Base-by-base conservation (phyloP, 1,140 invertebrate genomes). In the Drosophila persimilis region DNA sequence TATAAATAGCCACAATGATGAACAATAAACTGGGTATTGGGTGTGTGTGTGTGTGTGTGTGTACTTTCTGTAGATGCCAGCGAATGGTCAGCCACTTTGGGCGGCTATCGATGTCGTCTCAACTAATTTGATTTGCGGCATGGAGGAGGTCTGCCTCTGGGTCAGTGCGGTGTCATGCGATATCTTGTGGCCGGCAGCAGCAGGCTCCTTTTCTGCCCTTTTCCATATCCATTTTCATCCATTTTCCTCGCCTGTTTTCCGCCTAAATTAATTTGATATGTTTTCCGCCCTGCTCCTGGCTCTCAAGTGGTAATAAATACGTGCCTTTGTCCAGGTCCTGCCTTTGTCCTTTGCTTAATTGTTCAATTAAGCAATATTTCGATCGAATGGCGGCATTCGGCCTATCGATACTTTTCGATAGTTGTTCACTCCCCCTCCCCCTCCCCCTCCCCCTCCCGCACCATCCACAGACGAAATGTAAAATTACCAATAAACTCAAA, bases 401-500 rank as follows among this genome's bases (percentile, higher is more conserved):
- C 17, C 17, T 17, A 15, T 66, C 22, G 39, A n/a, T 11, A 11
- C 3, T 0, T 39, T 4, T 15, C 11, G 2, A 48, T 65, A 26
- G 35, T 39, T 31, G 20, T 20, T 17, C 17, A 17, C 39, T 7
- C 26, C 11, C 1, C 8, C 17, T 9, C 29, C 51, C 24, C 24
- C 4, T 5, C 24, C 35, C 29, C 35, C 31, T 45, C 50, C 51
- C 24, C 24, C 4, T 5, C 24, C 35, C 29, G 26, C 31, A 41
- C 50, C 52, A 52, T n/a, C 52, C 29, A 66, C 41, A 72, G 58
- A 61, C 65, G 48, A 75, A 86, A 88, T 76, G 83, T 83, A 79
- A 88, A 88, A 88, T 90, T 80, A 81, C 73, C 81, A 90, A 90
- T 90, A 90, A 90, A 88, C 48, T 79, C 83, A 80, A 90, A 90